A percentile compares a stretch with the other conserved stretches of the same genome.
Evolutionary conservation across 2,797 vertebrate species (phyloP).

Genomic region (Periophthalmus magnuspinnatus): DNA sequence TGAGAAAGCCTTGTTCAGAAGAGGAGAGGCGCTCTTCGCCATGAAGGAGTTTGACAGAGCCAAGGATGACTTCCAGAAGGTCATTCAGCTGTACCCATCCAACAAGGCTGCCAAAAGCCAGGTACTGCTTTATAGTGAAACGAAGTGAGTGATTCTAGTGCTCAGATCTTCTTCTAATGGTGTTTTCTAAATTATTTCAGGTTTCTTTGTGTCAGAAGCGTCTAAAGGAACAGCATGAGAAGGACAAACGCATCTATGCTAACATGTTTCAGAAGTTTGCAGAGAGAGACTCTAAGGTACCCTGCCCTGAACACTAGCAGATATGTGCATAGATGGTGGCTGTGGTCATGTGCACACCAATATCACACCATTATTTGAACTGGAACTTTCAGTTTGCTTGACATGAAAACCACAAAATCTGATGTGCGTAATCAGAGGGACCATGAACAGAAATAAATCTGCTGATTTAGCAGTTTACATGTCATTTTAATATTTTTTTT

Average conservation of each 20-base stretch:
- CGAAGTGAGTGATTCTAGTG: background rate
- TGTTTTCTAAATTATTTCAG: constrained; percentile 28
- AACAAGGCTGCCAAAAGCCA: constrained; percentile 95
- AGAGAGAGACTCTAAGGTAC: constrained; percentile 88
- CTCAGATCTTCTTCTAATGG: background rate
- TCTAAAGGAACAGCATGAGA: constrained; percentile 89
- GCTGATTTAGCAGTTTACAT: no score
- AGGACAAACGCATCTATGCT: constrained; percentile 94
- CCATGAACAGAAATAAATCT: no score
- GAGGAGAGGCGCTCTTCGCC: constrained; percentile 87
- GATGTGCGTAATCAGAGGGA: no score
- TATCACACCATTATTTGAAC: no score
- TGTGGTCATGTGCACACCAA: no score
- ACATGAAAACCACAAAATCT: no score
- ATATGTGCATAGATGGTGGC: background rate
- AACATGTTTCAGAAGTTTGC: constrained; percentile 98
- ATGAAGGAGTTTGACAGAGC: constrained; percentile 93
- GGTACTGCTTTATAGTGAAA: constrained; percentile 38
- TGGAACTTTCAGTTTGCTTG: no score
- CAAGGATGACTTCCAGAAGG: constrained; percentile 87
- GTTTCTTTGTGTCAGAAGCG: constrained; percentile 87
- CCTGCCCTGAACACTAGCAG: background rate
- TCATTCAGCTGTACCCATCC: constrained; percentile 89
- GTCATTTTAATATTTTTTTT: no score
- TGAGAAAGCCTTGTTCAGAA: constrained; percentile 95